phyloP scores from a whole-genome alignment of 2,113 vertebrate species.

The Syngnathus scovelli region DNA sequence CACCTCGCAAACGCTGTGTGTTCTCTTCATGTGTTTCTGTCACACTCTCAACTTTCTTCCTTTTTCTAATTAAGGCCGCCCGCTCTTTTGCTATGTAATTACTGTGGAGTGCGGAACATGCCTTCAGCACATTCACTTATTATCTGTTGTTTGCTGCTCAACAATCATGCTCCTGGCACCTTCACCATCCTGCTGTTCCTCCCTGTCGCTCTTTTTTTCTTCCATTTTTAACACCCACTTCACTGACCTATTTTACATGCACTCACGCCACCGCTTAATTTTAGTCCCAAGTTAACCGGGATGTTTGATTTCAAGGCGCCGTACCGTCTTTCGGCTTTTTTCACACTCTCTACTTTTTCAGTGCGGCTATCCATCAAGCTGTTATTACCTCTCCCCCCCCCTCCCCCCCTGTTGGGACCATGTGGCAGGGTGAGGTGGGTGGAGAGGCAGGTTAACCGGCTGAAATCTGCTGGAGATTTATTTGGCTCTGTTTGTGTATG shows the following conservation, averaged over 20 bases:
- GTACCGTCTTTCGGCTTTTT: background rate
- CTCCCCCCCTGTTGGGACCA: conserved; percentile 23
- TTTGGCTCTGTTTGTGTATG: background rate
- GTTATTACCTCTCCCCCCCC: conserved; percentile 5
- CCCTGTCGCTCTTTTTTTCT: conserved; percentile 26
- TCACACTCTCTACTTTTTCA: background rate
- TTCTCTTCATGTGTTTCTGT: conserved; percentile 25
- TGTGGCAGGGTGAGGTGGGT: conserved; percentile 47
- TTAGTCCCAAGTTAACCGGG: conserved; percentile 10
- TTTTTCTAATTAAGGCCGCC: conserved; percentile 53
- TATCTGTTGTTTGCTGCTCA: conserved; percentile 48
- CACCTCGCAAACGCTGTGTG: conserved; percentile 34
- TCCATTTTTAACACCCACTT: background rate
- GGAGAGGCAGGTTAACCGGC: conserved; percentile 50
- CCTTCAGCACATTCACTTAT: conserved; percentile 53
- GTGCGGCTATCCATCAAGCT: conserved; percentile 7
- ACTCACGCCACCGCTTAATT: conserved; percentile 19
- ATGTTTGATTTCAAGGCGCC: background rate
- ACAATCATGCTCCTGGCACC: conserved; percentile 35
- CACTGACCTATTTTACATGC: conserved; percentile 15
- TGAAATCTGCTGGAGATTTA: conserved; percentile 32
- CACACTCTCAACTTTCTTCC: conserved; percentile 5
- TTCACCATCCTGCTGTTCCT: conserved; percentile 41
- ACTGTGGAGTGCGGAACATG: conserved; percentile 26
- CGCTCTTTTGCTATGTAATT: conserved; percentile 52